Conservation (phyloP, 2,113 vertebrate genomes). For the Zootoca vivipara region DNA sequence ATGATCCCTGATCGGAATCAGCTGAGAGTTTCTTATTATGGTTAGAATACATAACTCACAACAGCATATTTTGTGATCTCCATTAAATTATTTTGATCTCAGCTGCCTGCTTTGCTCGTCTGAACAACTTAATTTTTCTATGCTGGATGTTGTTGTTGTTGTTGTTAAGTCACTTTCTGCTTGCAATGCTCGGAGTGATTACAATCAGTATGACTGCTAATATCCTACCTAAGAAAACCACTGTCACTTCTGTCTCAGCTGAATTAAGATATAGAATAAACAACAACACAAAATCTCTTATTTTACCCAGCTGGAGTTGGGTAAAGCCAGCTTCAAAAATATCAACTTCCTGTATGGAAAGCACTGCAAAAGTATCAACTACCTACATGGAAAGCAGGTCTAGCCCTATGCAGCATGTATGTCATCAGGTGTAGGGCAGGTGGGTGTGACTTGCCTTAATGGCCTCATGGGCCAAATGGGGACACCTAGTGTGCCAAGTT, state of each 20-base stretch:
- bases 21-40: not conserved
- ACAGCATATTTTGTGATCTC: not conserved
- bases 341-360: not conserved
- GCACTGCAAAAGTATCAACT: too few species aligned
- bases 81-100: not conserved
- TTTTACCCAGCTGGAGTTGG: not conserved
- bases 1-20: not conserved
- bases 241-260: not conserved
- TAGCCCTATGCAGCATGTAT: too few species aligned
- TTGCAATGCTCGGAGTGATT: not conserved
- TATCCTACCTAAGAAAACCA: not conserved
- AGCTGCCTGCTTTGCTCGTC: not conserved
- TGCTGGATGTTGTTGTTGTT: not conserved
- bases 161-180: not conserved
- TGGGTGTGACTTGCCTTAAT: too few species aligned
- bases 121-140: not conserved
- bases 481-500: too few species aligned
- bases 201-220: not conserved
- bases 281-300: not conserved
- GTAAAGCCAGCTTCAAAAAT: too few species aligned
- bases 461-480: too few species aligned
- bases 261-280: not conserved
- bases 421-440: too few species aligned
- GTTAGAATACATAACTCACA: not conserved
- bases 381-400: too few species aligned